phyloP scores from a whole-genome alignment of 2,888 invertebrate genomes.

The Tanaodytes sp. region DNA sequence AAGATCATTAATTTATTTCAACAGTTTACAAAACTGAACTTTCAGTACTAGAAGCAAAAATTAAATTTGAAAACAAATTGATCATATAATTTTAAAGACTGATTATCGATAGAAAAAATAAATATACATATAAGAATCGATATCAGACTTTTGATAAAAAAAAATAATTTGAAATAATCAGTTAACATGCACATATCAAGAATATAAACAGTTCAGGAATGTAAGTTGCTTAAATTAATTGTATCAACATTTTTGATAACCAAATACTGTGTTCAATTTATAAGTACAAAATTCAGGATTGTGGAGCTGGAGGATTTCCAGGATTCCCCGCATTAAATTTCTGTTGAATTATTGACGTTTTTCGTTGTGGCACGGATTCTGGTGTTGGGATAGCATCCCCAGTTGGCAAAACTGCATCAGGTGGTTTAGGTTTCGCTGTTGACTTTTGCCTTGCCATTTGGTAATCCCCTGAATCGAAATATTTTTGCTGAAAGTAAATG shows the following conservation, averaged over 20 bases:
- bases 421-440: conserved; percentile 78
- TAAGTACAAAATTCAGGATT: conserved; percentile 7
- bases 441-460: conserved; percentile 97
- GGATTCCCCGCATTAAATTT: conserved; percentile 69
- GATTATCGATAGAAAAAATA: too few species aligned
- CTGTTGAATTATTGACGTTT: conserved; percentile 91
- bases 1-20: too few species aligned
- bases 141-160: conserved; percentile 17
- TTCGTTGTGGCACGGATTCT: conserved; percentile 93
- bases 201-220: too few species aligned
- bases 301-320: conserved; percentile 61
- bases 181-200: background rate
- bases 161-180: conserved; percentile 3
- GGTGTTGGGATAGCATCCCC: conserved; percentile 98
- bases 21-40: too few species aligned
- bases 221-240: background rate
- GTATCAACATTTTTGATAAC: background rate
- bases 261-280: conserved; percentile 1
- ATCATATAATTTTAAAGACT: too few species aligned
- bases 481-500: conserved; percentile 91
- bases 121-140: too few species aligned
- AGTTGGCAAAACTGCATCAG: conserved; percentile 77
- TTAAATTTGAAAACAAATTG: too few species aligned
- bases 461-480: conserved; percentile 99
- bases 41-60: too few species aligned